A percentile compares a stretch with the other conserved stretches of the same genome.
phyloP scores from a whole-genome alignment of 1,140 invertebrate species.

The Papilio xuthus region DNA sequence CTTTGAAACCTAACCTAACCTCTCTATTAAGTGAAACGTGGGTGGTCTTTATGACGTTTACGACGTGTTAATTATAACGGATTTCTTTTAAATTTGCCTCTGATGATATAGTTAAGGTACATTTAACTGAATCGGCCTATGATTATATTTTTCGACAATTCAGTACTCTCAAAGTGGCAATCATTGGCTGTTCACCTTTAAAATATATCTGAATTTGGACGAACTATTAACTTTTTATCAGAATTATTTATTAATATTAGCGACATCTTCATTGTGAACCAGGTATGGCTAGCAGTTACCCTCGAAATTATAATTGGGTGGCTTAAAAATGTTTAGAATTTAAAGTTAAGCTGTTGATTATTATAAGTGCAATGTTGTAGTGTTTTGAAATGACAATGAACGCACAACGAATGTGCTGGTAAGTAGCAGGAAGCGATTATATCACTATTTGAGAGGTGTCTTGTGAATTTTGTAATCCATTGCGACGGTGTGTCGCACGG shows the following conservation, averaged over 20 bases:
- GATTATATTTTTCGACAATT: neutral
- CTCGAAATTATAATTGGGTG: neutral
- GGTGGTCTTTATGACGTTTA: constrained; percentile 16
- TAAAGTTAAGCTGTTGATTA: neutral
- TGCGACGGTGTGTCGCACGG: constrained; percentile 73
- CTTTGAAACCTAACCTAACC: constrained; percentile 22
- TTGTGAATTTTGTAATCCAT: constrained; percentile 77
- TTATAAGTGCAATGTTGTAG: neutral
- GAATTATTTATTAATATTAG: neutral
- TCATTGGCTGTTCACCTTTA: neutral
- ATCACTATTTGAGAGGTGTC: constrained; percentile 65
- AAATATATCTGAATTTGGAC: neutral
- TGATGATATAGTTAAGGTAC: constrained; percentile 19
- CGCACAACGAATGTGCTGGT: neutral
- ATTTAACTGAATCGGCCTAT: neutral
- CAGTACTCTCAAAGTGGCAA: neutral
- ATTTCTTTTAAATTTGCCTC: neutral
- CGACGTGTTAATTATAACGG: constrained; percentile 19
- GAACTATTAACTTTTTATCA: neutral
- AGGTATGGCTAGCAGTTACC: neutral
- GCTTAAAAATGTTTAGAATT: neutral
- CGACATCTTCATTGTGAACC: neutral
- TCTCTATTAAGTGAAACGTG: constrained; percentile 19
- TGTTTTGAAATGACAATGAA: neutral
- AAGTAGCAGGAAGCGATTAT: constrained; percentile 73